Percentiles rank a stretch among this genome's conserved stretches.
Evolutionary conservation across 2,113 vertebrate species (phyloP).

Genomic region (Oreotrochilus melanogaster): DNA sequence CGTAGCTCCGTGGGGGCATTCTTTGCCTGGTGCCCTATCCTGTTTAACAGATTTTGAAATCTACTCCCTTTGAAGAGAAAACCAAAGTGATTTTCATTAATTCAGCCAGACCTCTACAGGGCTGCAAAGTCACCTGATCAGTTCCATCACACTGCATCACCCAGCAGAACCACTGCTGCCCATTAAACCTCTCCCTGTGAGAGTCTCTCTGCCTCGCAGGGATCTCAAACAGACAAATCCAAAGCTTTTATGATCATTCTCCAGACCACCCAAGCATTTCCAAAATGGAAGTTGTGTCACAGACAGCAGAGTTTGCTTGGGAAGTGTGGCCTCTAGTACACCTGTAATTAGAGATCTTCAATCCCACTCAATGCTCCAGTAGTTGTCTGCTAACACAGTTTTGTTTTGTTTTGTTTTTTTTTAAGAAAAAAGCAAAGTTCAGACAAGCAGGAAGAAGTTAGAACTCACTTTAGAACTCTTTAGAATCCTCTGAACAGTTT

Average conservation of each 20-base stretch:
- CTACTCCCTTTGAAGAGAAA: conserved; percentile 74
- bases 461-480: neutral
- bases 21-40: conserved; percentile 84
- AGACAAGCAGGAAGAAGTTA: neutral
- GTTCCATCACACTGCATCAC: neutral
- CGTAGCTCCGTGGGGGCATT: conserved; percentile 86
- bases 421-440: neutral
- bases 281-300: neutral
- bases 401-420: too few species aligned
- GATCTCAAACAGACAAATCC: neutral
- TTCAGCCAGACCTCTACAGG: neutral
- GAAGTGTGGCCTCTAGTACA: neutral
- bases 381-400: too few species aligned
- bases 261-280: neutral
- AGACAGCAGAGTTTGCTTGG: neutral
- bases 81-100: neutral
- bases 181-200: neutral
- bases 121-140: neutral
- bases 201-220: neutral
- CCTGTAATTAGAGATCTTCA: neutral
- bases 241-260: neutral
- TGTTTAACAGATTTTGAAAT: conserved; percentile 83
- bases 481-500: neutral
- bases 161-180: too few species aligned
- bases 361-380: neutral